A percentile compares a stretch with the other conserved stretches of the same genome.
Evolutionary conservation across 2,797 vertebrate genomes (phyloP).

Genomic region (Thaleichthys pacificus): DNA sequence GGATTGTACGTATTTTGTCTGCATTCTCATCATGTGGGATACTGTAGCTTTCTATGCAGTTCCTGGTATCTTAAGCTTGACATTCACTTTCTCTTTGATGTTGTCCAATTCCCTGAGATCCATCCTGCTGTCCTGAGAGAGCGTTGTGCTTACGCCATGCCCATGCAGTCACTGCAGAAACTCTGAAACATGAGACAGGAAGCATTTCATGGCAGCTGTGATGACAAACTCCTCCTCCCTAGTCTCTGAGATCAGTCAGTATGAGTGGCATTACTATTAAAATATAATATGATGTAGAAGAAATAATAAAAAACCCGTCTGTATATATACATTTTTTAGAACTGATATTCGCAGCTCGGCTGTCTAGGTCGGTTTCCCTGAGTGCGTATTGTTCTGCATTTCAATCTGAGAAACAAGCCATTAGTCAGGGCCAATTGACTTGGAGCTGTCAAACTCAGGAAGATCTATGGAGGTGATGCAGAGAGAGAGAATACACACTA

Average conservation of each 20-base stretch:
- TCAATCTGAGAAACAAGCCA: slow-evolving; percentile 52
- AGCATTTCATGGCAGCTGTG: slow-evolving; percentile 33
- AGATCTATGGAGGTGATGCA: slow-evolving; percentile 56
- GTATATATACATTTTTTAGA: slow-evolving; percentile 34
- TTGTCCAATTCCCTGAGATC: slow-evolving; percentile 1
- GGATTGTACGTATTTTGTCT: not conserved
- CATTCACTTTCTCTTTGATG: slow-evolving; percentile 28
- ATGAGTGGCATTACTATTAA: slow-evolving; percentile 40
- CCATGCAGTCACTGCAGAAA: not conserved
- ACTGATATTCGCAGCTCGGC: slow-evolving; percentile 40
- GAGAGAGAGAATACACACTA: slow-evolving; percentile 26
- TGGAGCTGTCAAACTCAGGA: slow-evolving; percentile 62
- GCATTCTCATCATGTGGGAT: slow-evolving; percentile 14
- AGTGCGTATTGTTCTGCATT: slow-evolving; percentile 55
- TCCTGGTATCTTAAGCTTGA: slow-evolving; percentile 29
- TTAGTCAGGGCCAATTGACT: slow-evolving; percentile 64
- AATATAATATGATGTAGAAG: slow-evolving; percentile 10
- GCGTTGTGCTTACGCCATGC: not conserved
- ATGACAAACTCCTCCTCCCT: slow-evolving; percentile 48
- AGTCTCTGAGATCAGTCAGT: slow-evolving; percentile 30
- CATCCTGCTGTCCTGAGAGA: slow-evolving; percentile 12
- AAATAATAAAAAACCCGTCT: not conserved
- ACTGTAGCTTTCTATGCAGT: slow-evolving; percentile 14
- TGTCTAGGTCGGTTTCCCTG: slow-evolving; percentile 41
- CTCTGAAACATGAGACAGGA: slow-evolving; percentile 17